A percentile compares a stretch with the other conserved stretches of the same genome.
Conservation (phyloP, 2,797 vertebrate species). For the Nyctalus aviator region DNA sequence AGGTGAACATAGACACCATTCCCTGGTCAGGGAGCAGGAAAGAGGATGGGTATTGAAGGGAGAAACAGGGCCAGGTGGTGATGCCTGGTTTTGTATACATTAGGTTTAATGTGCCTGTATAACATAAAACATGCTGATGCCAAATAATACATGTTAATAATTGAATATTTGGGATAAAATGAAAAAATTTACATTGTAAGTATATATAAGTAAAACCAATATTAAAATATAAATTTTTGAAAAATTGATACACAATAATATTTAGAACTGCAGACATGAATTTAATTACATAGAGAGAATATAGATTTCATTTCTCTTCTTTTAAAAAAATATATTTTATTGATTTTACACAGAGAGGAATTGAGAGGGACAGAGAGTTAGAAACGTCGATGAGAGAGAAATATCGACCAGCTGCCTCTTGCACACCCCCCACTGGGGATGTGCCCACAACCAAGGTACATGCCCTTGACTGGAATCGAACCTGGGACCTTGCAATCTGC, state of each 20-base stretch:
- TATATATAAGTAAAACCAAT: background rate
- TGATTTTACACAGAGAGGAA: no score
- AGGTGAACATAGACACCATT: background rate
- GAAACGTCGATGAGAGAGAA: no score
- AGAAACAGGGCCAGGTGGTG: background rate
- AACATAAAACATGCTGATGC: background rate
- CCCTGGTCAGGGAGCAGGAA: background rate
- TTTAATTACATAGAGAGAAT: background rate
- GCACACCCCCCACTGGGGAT: no score
- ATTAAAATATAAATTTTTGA: slow-evolving; percentile 3
- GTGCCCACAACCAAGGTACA: no score
- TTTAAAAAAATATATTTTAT: no score
- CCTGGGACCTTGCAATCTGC: no score
- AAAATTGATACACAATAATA: background rate
- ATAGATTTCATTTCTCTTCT: background rate
- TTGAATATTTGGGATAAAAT: background rate
- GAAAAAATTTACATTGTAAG: background rate
- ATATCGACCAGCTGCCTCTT: no score
- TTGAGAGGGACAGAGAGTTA: no score
- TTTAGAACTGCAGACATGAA: background rate
- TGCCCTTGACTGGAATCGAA: no score
- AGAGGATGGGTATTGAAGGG: background rate
- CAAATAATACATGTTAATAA: background rate
- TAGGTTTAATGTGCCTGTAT: background rate
- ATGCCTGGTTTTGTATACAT: background rate